These are phyloP conservation scores for Phoeniculus purpureus DNA, from an alignment of 2,797 vertebrate genomes.

Conservation along the genomic window DNA sequence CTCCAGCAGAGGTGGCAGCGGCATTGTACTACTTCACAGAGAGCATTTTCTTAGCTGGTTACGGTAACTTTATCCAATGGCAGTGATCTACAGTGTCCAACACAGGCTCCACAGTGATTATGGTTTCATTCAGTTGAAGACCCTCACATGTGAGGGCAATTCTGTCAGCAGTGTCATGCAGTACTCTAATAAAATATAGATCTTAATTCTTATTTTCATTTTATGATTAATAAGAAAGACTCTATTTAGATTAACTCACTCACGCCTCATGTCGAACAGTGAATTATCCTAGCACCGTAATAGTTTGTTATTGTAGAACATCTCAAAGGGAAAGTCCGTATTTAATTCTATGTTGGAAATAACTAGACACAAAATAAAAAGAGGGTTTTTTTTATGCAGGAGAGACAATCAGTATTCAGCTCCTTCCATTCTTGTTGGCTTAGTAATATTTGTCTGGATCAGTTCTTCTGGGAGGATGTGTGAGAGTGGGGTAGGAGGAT, in stretches of 20 bases:
- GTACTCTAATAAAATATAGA: background rate
- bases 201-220: conserved; percentile 1
- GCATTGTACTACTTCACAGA: background rate
- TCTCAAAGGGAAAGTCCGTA: background rate
- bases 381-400: background rate
- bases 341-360: background rate
- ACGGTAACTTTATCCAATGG: background rate
- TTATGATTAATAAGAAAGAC: background rate
- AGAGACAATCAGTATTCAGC: conserved; percentile 11
- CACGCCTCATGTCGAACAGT: background rate
- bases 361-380: background rate
- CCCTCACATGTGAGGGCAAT: background rate
- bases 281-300: background rate
- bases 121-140: background rate
- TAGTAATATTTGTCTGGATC: conserved; percentile 63
- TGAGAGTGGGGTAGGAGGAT: conserved; percentile 61
- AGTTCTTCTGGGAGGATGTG: conserved; percentile 60
- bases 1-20: too few relatives aligned
- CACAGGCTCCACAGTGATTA: background rate
- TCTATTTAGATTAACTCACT: background rate
- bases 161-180: background rate
- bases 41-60: background rate
- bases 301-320: background rate
- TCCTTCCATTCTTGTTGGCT: conserved; percentile 45
- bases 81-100: background rate